A percentile compares a stretch with the other conserved stretches of the same genome.
These are phyloP conservation scores for Drosophila grimshawi DNA, from an alignment of 1,140 invertebrate species.

Conservation along the genomic window DNA sequence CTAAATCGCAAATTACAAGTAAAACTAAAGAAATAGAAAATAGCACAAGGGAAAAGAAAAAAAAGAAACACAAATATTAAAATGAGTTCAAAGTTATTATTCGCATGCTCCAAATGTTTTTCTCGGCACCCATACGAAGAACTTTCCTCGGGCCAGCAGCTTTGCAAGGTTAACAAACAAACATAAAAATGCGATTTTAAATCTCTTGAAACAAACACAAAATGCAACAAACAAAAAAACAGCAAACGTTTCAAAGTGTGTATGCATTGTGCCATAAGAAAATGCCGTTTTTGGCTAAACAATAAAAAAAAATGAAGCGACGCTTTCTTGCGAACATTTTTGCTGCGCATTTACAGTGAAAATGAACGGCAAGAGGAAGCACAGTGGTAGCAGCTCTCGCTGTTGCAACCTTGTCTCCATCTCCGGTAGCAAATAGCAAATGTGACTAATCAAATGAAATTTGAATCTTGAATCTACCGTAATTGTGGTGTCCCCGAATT, in stretches of 20 bases:
- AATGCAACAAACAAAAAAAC: constrained; percentile 57
- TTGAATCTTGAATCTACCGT: constrained; percentile 11
- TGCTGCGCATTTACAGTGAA: constrained; percentile 71
- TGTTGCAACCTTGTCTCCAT: constrained; percentile 4
- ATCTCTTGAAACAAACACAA: constrained; percentile 33
- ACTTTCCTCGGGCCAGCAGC: constrained; percentile 95
- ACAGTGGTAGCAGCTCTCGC: constrained; percentile 14
- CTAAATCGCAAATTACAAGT: constrained; percentile 55
- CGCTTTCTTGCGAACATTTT: constrained; percentile 58
- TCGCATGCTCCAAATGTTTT: constrained; percentile 98
- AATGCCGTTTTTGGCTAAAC: constrained; percentile 43
- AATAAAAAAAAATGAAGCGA: constrained; percentile 58
- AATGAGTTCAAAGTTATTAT: constrained; percentile 87
- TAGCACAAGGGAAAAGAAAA: constrained; percentile 34
- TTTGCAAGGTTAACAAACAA: constrained; percentile 93
- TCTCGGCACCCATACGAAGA: constrained; percentile 97
- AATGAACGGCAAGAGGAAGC: constrained; percentile 64
- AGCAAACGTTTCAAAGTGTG: constrained; percentile 30
- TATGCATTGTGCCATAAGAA: constrained; percentile 34
- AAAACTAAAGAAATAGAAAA: constrained; percentile 32
- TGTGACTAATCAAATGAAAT: constrained; percentile 65
- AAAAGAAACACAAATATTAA: constrained; percentile 50
- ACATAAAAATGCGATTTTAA: constrained; percentile 34
- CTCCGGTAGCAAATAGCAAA: constrained; percentile 3
- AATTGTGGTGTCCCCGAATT: constrained; percentile 4